Evolutionary conservation across 2,797 vertebrate genomes (phyloP).

Genomic region (Loriculus beryllinus): DNA sequence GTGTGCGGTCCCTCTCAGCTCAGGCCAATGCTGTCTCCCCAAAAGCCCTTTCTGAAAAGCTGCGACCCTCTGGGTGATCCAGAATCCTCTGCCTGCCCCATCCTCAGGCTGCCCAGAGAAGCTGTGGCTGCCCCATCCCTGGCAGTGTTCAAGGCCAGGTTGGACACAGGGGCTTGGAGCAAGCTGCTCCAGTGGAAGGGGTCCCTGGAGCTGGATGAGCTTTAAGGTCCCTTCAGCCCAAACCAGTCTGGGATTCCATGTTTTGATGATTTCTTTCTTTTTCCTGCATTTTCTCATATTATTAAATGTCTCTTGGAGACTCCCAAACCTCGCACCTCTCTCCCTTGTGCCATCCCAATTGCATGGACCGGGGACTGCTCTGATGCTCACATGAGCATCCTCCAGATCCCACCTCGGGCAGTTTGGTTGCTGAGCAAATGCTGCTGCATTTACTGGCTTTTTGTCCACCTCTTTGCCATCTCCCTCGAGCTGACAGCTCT

Average conservation of each 20-base stretch:
- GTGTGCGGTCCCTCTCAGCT: background rate
- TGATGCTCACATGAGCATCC: accelerated
- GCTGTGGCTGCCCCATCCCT: background rate
- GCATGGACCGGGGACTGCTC: background rate
- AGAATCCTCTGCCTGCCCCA: accelerated
- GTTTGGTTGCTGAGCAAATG: background rate
- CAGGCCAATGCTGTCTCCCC: background rate
- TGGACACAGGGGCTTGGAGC: background rate
- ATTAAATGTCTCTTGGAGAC: background rate
- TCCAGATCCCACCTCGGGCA: background rate
- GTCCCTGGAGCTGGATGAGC: background rate
- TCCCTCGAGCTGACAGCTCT: background rate
- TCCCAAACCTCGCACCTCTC: background rate
- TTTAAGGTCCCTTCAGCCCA: background rate
- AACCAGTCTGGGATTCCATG: background rate
- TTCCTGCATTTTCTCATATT: accelerated
- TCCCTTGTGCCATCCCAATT: background rate
- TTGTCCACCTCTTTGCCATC: background rate
- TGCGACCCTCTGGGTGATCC: background rate
- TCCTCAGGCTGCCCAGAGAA: background rate
- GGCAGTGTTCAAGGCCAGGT: background rate
- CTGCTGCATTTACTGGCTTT: background rate
- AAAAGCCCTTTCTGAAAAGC: background rate
- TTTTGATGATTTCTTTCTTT: background rate
- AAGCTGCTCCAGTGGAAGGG: too few species aligned